These are phyloP conservation scores for Siphonodentalium dalli DNA, from an alignment of 2,888 invertebrate species.

Conservation along the genomic window DNA sequence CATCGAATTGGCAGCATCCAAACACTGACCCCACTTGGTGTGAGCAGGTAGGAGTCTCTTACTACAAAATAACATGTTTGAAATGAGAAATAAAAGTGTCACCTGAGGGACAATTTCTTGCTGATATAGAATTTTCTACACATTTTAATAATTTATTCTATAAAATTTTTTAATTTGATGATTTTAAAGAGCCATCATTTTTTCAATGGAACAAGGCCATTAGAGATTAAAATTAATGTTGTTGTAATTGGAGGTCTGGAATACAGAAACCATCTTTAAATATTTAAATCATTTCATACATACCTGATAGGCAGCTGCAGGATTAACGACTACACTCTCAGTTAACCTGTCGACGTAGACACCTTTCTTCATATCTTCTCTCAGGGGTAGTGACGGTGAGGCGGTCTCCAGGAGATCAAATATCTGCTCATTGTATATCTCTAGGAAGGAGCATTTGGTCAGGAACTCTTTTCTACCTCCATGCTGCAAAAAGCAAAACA, in stretches of 20 bases:
- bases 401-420: constrained; percentile 63
- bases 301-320: constrained; percentile 59
- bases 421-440: constrained; percentile 66
- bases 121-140: too few relatives aligned
- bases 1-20: too few relatives aligned
- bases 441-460: constrained; percentile 63
- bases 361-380: constrained; percentile 60
- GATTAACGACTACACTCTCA: constrained; percentile 51
- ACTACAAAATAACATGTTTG: too few relatives aligned
- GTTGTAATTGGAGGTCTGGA: too few relatives aligned
- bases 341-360: constrained; percentile 59
- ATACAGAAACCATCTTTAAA: background rate
- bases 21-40: too few relatives aligned
- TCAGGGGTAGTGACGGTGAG: constrained; percentile 44
- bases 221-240: background rate
- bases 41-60: too few relatives aligned
- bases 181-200: background rate
- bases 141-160: background rate
- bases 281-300: background rate
- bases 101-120: too few relatives aligned
- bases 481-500: constrained; percentile 40
- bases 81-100: too few relatives aligned
- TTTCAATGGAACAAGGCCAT: background rate
- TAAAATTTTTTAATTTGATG: background rate
- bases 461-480: constrained; percentile 58